These are phyloP conservation scores for Criorhina ranunculi DNA, from an alignment of 2,888 invertebrate genomes.

Conservation along the genomic window DNA sequence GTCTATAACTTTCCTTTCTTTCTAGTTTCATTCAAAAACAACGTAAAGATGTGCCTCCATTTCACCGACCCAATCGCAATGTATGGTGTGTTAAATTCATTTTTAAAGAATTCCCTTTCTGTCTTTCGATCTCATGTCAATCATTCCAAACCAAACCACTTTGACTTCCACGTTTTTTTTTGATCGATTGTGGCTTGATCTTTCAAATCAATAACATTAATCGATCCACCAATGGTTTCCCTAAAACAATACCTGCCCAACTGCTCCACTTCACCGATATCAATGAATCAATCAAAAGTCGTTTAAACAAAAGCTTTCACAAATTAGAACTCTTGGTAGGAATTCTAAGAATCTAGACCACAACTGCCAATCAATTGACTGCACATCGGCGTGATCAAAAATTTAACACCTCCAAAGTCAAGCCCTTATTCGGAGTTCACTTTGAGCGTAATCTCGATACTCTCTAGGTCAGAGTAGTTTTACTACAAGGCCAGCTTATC, in stretches of 20 bases:
- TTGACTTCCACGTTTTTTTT: no score
- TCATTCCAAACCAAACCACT: no score
- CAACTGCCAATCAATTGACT: background rate
- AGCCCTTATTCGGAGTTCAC: background rate
- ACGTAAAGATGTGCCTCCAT: no score
- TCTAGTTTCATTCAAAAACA: no score
- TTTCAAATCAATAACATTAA: no score
- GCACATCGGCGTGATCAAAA: background rate
- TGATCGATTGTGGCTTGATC: no score
- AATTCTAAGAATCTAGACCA: background rate
- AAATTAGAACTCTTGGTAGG: conserved; percentile 15
- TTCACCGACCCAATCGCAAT: no score
- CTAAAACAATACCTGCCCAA: background rate
- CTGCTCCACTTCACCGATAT: background rate
- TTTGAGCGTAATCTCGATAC: conserved; percentile 6
- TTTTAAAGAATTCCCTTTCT: no score
- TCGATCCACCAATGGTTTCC: background rate
- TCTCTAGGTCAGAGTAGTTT: conserved; percentile 23
- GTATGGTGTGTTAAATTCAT: no score
- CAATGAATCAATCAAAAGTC: background rate
- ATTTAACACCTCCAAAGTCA: conserved; percentile 7
- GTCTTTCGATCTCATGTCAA: no score
- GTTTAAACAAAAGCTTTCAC: conserved; percentile 7
- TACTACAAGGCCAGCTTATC: conserved; percentile 21
- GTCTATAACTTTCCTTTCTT: no score